Evolutionary conservation across 2,888 invertebrate genomes (phyloP), one percentile per base, ranked within the genome.

Genomic region (Macropis europaea): DNA sequence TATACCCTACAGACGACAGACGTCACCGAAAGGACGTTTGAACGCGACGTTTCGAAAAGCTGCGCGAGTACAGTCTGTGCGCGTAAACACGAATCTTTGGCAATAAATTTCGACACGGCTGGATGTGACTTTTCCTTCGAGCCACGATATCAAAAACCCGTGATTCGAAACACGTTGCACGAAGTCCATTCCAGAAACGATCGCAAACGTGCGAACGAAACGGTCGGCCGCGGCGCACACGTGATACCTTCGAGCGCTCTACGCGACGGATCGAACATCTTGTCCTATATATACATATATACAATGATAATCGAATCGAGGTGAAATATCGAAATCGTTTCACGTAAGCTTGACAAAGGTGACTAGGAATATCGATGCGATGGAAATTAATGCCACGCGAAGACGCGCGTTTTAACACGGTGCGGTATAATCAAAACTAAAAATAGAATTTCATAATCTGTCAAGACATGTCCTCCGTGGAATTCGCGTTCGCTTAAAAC

Each of bases 391-490:
- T 22, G 15, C 38, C 28, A 38, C n/a, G 15, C 50, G 40, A 45
- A 34, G 40, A 43, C 45, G 36, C 64, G 28, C 30, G 42, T 60
- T 73, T 50, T 45, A 73, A 73, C 59, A 34, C 15, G 53, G 54
- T 67, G 47, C 67, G 26, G 56, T 61, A 61, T 57, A 73, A 73
- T 73, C 67, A 53, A 61, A 73, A 66, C 56, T 73, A 73, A 67
- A 73, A 73, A 73, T 73, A 73, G 74, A 36, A 67, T 45, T 67
- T 73, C 74, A 73, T 73, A 60, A 73, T 73, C 56, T 73, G 73
- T 73, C 56, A 73, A 52, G 45, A 60, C 13, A 15, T 43, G 40
- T 60, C 40, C 7, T 32, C n/a, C 7, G 7, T 9, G 34, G 47
- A 45, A 11, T 9, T 36, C 5, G 7, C 3, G 13, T 7, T 42